Conservation (phyloP, 2,888 invertebrate genomes). For the Plebejus anna region DNA sequence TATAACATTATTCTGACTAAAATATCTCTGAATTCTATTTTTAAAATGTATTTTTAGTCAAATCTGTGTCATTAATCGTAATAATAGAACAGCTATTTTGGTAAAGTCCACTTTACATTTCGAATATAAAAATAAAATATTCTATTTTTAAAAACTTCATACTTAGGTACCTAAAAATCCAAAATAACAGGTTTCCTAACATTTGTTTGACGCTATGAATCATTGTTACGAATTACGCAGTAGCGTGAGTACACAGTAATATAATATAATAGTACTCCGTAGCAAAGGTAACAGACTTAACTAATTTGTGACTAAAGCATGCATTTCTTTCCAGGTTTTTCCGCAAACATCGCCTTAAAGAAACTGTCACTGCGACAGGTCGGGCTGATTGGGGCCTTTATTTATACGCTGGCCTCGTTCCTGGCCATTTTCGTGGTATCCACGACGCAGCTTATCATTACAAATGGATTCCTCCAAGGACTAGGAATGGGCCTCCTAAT, state of each 20-base stretch:
- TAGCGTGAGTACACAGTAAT: too few species aligned
- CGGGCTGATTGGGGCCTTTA: constrained; percentile 82
- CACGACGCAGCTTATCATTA: constrained; percentile 81
- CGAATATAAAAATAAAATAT: neutral
- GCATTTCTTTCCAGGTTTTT: constrained; percentile 77
- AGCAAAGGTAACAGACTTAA: neutral
- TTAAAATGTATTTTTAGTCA: neutral
- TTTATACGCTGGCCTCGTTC: constrained; percentile 82
- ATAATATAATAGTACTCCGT: too few species aligned
- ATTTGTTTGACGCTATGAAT: neutral
- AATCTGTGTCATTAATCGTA: neutral
- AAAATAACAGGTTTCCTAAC: neutral
- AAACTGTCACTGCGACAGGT: constrained; percentile 83
- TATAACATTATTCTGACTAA: neutral
- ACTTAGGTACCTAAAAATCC: neutral
- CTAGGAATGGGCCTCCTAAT: constrained; percentile 85
- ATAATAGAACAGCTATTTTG: neutral
- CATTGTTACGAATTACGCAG: neutral
- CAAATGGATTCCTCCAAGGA: constrained; percentile 83
- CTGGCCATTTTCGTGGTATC: constrained; percentile 82
- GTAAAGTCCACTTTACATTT: neutral
- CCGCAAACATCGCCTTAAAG: constrained; percentile 84
- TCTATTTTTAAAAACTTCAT: neutral
- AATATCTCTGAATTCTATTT: neutral
- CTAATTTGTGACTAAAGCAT: neutral